Percentiles rank a stretch among this genome's conserved stretches.
Conservation (phyloP, 2,113 vertebrate species). For the Gulo gulo region DNA sequence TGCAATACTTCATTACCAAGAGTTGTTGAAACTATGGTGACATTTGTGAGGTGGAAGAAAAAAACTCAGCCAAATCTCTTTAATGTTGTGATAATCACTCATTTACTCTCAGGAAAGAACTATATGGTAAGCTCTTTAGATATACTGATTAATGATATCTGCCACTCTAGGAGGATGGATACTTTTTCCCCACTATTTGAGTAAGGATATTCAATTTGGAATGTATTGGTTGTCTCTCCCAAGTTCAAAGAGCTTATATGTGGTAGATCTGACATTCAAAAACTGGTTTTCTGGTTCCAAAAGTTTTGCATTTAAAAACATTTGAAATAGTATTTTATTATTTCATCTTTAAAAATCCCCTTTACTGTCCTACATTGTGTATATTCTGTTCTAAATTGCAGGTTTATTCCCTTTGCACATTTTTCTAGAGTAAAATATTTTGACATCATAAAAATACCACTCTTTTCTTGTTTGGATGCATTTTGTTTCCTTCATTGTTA, state of each 20-base stretch:
- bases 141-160: neutral
- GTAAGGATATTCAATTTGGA: neutral
- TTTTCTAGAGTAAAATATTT: neutral
- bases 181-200: too few relatives aligned
- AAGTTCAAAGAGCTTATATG: neutral
- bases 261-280: neutral
- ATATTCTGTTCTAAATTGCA: too few relatives aligned
- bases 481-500: neutral
- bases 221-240: neutral
- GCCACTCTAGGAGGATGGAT: neutral
- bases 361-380: too few relatives aligned
- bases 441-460: neutral
- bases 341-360: neutral
- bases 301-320: neutral
- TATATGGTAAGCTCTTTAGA: neutral
- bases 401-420: too few relatives aligned
- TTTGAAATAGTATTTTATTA: neutral
- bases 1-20: neutral
- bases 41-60: neutral
- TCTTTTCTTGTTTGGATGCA: neutral
- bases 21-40: neutral
- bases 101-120: neutral
- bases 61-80: neutral
- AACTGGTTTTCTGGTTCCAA: neutral
- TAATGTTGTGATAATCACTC: too few relatives aligned